These are phyloP conservation scores for Pachymerium ferrugineum DNA, from an alignment of 2,888 invertebrate species.

Conservation along the genomic window DNA sequence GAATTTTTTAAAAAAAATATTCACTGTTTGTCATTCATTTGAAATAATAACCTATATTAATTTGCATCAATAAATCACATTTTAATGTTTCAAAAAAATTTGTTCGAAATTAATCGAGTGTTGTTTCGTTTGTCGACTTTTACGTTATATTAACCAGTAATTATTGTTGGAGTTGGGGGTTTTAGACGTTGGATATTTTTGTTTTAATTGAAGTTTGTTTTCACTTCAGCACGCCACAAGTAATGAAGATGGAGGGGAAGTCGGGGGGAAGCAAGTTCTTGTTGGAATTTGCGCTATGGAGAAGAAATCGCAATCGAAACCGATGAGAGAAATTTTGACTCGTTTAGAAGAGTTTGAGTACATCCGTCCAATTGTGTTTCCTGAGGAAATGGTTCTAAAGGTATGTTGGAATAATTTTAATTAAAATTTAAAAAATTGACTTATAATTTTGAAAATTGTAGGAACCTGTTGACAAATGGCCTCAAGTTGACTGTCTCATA, in stretches of 20 bases:
- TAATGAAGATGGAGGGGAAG: constrained; percentile 39
- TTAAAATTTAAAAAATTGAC: neutral
- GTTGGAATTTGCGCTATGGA: constrained; percentile 99
- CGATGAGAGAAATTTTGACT: constrained; percentile 97
- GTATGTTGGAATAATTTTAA: constrained; percentile 50
- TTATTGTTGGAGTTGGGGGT: too few species aligned
- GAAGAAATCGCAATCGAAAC: constrained; percentile 97
- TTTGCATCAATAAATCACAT: too few species aligned
- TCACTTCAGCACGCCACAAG: neutral
- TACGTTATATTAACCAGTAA: too few species aligned
- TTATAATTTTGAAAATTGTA: constrained; percentile 46
- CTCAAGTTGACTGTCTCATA: constrained; percentile 92
- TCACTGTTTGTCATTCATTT: too few species aligned
- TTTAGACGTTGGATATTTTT: too few species aligned
- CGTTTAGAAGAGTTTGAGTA: constrained; percentile 94
- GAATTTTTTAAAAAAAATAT: too few species aligned
- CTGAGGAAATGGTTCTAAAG: constrained; percentile 91
- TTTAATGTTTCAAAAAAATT: too few species aligned
- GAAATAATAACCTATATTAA: too few species aligned
- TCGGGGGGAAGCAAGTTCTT: constrained; percentile 63
- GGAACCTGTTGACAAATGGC: constrained; percentile 97
- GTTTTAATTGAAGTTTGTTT: neutral
- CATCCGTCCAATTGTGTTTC: constrained; percentile 88
- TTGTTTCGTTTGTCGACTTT: too few species aligned
- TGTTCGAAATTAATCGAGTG: too few species aligned